phyloP scores from a whole-genome alignment of 2,888 invertebrate genomes.

The Oxyteleia sp. region DNA sequence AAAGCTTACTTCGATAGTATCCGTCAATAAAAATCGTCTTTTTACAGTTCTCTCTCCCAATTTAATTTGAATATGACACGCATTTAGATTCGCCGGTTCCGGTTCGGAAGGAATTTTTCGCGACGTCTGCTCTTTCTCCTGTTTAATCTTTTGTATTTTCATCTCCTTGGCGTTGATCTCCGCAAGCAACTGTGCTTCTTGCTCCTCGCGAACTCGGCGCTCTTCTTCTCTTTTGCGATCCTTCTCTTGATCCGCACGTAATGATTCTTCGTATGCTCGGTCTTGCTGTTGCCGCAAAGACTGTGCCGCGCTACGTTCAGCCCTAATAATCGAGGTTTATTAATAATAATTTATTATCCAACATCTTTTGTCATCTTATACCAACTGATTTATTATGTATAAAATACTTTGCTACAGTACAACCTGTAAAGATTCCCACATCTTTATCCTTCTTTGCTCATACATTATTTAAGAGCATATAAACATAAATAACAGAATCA shows the following conservation, averaged over 20 bases:
- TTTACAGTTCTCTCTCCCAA: constrained; percentile 96
- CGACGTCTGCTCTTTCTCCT: constrained; percentile 91
- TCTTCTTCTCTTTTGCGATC: constrained; percentile 92
- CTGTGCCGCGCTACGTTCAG: constrained; percentile 95
- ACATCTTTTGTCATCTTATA: too few species aligned
- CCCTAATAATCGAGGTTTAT: constrained; percentile 86
- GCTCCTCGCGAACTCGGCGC: constrained; percentile 88
- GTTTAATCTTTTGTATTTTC: constrained; percentile 89
- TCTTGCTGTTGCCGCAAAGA: constrained; percentile 97
- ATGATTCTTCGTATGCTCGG: constrained; percentile 96
- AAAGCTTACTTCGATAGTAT: constrained; percentile 93
- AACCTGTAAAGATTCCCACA: too few species aligned
- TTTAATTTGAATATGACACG: constrained; percentile 95
- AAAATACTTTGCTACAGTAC: too few species aligned
- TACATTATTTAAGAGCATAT: too few species aligned
- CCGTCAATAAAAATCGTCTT: constrained; percentile 93
- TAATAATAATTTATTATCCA: constrained; percentile 20
- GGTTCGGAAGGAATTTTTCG: constrained; percentile 93
- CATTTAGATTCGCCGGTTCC: constrained; percentile 90
- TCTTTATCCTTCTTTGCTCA: too few species aligned
- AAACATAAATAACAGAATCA: too few species aligned
- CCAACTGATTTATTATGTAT: too few species aligned
- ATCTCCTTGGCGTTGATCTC: constrained; percentile 89
- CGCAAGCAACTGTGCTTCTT: constrained; percentile 88
- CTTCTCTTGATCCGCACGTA: constrained; percentile 98